Percentiles rank a stretch among this genome's conserved stretches.
These are phyloP conservation scores for Drosophila peninsularis DNA, from an alignment of 2,888 invertebrate genomes.

Conservation along the genomic window DNA sequence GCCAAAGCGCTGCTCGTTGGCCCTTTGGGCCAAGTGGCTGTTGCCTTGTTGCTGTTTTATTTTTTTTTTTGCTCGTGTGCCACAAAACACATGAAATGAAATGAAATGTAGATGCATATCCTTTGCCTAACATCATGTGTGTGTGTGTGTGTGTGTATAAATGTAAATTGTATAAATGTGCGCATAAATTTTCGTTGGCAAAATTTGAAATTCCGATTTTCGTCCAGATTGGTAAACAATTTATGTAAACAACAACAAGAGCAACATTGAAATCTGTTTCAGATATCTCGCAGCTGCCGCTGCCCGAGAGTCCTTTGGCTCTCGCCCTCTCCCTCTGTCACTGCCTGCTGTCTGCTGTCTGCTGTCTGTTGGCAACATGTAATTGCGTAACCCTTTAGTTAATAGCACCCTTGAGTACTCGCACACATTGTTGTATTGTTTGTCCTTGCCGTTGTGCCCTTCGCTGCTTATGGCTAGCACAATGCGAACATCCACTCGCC, in stretches of 20 bases:
- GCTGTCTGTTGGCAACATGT: conserved; percentile 56
- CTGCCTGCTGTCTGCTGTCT: conserved; percentile 23
- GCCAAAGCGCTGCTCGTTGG: conserved; percentile 29
- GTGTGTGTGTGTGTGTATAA: conserved; percentile 47
- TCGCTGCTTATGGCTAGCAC: conserved; percentile 56
- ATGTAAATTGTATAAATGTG: conserved; percentile 80
- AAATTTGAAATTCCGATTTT: conserved; percentile 82
- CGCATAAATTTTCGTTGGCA: conserved; percentile 74
- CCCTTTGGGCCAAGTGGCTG: conserved; percentile 25
- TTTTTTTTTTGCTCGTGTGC: conserved; percentile 15
- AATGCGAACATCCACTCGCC: conserved; percentile 48
- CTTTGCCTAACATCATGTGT: conserved; percentile 39
- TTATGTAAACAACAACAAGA: conserved; percentile 74
- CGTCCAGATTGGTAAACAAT: conserved; percentile 82
- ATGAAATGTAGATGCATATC: conserved; percentile 75
- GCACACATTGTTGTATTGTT: conserved; percentile 51
- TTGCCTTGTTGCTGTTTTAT: conserved; percentile 23
- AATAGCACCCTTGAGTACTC: conserved; percentile 78
- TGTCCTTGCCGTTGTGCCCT: conserved; percentile 37
- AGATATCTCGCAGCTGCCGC: conserved; percentile 58
- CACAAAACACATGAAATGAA: conserved; percentile 71
- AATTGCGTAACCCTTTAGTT: conserved; percentile 81
- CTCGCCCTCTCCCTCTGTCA: neutral
- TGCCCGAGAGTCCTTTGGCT: conserved; percentile 60
- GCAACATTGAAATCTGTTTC: conserved; percentile 59